Evolutionary conservation across 2,113 vertebrate species (phyloP).

Genomic region (Cyanistes caeruleus): DNA sequence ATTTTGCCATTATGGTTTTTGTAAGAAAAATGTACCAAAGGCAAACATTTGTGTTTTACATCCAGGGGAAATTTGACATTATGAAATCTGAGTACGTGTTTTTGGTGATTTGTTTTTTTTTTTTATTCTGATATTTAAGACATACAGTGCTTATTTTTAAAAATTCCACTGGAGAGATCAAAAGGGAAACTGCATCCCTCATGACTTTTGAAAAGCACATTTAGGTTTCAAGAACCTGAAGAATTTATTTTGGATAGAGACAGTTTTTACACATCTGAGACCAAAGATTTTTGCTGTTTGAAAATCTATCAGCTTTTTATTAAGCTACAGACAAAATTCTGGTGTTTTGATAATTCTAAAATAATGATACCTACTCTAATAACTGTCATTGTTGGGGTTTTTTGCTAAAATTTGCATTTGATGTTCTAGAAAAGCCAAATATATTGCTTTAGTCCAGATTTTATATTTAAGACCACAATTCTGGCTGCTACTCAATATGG

Average conservation of each 20-base stretch:
- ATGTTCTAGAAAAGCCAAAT: not conserved
- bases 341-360: not conserved
- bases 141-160: not conserved
- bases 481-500: not conserved
- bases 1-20: not conserved
- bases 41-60: not conserved
- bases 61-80: not conserved
- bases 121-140: not conserved
- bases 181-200: not conserved
- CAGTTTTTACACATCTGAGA: not conserved
- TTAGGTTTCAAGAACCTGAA: not conserved
- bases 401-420: not conserved
- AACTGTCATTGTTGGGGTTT: not conserved
- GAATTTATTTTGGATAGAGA: not conserved
- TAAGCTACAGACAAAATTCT: not conserved
- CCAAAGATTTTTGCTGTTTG: not conserved
- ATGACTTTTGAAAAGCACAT: not conserved
- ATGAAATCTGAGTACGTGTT: not conserved
- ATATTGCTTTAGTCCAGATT: not conserved
- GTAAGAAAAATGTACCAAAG: not conserved
- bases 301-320: not conserved
- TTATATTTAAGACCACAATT: not conserved
- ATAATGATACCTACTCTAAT: not conserved
- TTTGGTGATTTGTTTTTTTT: not conserved
- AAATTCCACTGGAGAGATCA: not conserved